phyloP scores from a whole-genome alignment of 2,113 vertebrate genomes.

The Sebastes fasciatus region DNA sequence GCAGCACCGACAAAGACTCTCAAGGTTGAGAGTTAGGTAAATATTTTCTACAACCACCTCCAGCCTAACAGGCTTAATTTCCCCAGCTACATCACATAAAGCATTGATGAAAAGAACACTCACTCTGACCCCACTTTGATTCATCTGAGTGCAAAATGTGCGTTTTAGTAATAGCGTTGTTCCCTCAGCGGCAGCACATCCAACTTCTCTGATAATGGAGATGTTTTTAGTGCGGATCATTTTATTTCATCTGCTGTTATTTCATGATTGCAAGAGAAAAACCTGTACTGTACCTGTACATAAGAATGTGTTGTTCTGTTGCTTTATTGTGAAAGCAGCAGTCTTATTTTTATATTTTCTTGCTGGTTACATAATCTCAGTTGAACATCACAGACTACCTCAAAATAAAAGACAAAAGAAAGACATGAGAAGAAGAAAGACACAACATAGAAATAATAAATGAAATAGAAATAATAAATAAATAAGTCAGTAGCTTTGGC shows the following conservation, averaged over 20 bases:
- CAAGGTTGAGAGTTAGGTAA: conserved; percentile 35
- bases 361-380: background rate
- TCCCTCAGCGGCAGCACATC: background rate
- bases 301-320: too few species aligned
- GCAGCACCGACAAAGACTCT: background rate
- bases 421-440: background rate
- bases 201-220: conserved; percentile 17
- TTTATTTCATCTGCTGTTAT: background rate
- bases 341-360: background rate
- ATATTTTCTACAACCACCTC: conserved; percentile 12
- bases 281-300: too few species aligned
- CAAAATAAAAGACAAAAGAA: background rate
- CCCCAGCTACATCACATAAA: background rate
- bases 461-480: background rate
- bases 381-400: background rate
- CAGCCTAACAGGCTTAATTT: background rate
- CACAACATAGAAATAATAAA: background rate
- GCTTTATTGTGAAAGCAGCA: too few species aligned
- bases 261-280: background rate
- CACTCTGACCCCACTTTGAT: background rate
- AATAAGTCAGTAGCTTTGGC: background rate
- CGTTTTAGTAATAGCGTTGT: conserved; percentile 2
- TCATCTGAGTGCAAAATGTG: background rate
- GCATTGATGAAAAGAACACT: background rate
- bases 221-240: background rate